Percentiles rank a stretch among this genome's conserved stretches.
These are phyloP conservation scores for Kobus ellipsiprymnus DNA, from an alignment of 2,113 vertebrate species.

Conservation along the genomic window DNA sequence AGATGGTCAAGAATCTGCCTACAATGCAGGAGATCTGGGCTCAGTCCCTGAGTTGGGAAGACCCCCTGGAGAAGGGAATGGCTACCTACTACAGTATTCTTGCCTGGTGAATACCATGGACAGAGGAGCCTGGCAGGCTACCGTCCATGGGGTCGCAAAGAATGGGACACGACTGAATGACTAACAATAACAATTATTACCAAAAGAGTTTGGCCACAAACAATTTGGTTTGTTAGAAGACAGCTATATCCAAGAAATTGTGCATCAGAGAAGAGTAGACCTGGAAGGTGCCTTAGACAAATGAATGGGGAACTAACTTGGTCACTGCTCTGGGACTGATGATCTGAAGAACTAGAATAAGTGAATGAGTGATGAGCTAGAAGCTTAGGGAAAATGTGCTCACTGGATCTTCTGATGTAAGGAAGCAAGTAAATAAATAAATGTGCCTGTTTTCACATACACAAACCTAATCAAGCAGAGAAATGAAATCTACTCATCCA, in stretches of 20 bases:
- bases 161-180: not conserved
- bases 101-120: not conserved
- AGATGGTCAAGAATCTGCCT: not conserved
- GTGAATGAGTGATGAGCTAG: not conserved
- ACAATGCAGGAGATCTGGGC: not conserved
- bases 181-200: not conserved
- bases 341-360: not conserved
- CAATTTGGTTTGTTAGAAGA: not conserved
- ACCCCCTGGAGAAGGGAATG: not conserved
- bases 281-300: not conserved
- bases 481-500: constrained; percentile 4
- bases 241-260: not conserved
- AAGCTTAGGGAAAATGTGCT: not conserved
- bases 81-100: not conserved
- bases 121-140: not conserved
- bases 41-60: not conserved
- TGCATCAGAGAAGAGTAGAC: not conserved
- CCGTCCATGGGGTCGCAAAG: not conserved
- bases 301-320: not conserved
- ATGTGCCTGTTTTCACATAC: not conserved
- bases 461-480: not conserved
- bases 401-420: not conserved
- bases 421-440: not conserved
- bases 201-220: not conserved
- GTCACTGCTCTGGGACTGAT: not conserved